Base-by-base conservation (phyloP, 1,140 invertebrate genomes). In the Piezodorus guildinii region DNA sequence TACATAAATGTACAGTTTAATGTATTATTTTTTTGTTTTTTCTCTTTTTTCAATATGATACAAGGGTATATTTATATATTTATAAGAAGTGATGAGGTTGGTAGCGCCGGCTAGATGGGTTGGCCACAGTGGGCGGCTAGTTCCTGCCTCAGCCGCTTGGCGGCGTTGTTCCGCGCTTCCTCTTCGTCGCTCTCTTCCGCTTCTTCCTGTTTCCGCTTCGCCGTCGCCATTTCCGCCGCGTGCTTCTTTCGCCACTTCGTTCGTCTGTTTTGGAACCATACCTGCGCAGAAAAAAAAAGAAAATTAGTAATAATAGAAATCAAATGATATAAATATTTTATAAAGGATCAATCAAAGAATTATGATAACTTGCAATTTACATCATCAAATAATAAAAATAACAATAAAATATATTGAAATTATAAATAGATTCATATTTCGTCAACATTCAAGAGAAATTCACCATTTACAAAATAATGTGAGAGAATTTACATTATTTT, bases 241-340 rank as follows among this genome's bases (percentile, higher is more conserved):
- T 98, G 94, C 75, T 95, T 95, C 83, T 99, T 99, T 71, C 96
- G 81, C 96, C 96, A 98, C 82, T 99, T 99, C 70, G 96, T 99
- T 73, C 96, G 81, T 74, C 96, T 83, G 77, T 99, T 99, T 79
- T 99, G 96, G 79, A 99, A 99, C 96, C 96, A 99, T 46, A 99
- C 96, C 96, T 99, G 82, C 46, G 81, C 10, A 60, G 5, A 23
- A 15, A 43, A 43, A 0, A 23, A 15, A 43, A 43, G 16, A 59
- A 58, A 58, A n/a, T 39, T 39, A 39, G 6, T 39, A 10, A 39
- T 10, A 39, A 30, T 8, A n/a, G n/a, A n/a, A n/a, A n/a, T n/a
- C n/a, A n/a, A n/a, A n/a, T n/a, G n/a, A n/a, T n/a, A n/a, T n/a
- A n/a, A n/a, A n/a, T n/a, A n/a, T n/a, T n/a, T n/a, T n/a, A n/a